Base-by-base conservation (phyloP, 2,797 vertebrate genomes). In the Aselliscus stoliczkanus region DNA sequence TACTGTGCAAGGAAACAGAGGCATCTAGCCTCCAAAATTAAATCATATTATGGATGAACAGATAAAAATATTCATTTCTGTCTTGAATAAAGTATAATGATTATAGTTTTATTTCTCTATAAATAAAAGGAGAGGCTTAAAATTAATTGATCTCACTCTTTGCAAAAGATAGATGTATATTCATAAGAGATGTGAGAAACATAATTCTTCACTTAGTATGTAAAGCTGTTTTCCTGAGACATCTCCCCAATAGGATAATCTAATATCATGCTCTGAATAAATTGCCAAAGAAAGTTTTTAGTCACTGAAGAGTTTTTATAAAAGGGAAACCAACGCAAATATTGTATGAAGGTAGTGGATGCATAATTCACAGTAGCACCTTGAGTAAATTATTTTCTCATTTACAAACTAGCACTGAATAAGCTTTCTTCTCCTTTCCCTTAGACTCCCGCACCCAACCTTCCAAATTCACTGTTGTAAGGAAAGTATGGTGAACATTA, bases 11-110 rank as follows among this genome's bases (percentile, higher is more conserved):
- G 76, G 92, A 97, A 98, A 98, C 91, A 97, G 97, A 98, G 95
- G 83, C 79, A 98, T 97, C 98, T 98, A 98, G 97, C 96, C 95
- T 97, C 92, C 96, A 95, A 98, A 98, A 73, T 52, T 96, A 97
- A 97, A 96, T 98, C 96, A 96, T 93, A 97, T 97, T 98, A 98
- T 97, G 96, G 96, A 97, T 97, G 96, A 85, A 95, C 89, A 98
- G 92, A 97, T 96, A 98, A 94, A 94, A 97, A 96, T 97, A 93
- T 95, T 97, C 93, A 88, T 98, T 94, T 73, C 90, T 98, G 89
- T 97, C 85, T 97, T 97, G 67, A 95, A 96, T 94, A 92, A 90
- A 83, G 96, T 98, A 84, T 75, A 82, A 93, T 90, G 67, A 70
- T 97, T 98, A 91, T 95, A 98, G 97, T 94, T 62, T 76, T 98